Evolutionary conservation across 2,113 vertebrate species (phyloP).

Genomic region (Sprattus sprattus): DNA sequence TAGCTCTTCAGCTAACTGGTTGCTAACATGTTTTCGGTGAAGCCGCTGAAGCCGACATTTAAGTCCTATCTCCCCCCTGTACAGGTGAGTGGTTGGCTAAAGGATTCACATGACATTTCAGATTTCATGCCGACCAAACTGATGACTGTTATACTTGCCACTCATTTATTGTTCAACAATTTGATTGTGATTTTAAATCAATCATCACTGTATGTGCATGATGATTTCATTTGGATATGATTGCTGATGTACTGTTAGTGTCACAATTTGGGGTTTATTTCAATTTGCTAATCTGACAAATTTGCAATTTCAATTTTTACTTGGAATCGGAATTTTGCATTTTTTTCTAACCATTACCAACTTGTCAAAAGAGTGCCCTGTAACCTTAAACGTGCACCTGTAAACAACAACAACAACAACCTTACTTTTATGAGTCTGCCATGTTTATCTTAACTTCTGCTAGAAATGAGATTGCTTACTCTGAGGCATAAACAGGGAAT

Average conservation of each 20-base stretch:
- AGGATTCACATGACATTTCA: neutral
- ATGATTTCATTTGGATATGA: neutral
- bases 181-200: neutral
- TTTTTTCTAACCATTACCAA: neutral
- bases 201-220: neutral
- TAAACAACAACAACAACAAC: neutral
- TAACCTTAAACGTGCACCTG: neutral
- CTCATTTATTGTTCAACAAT: neutral
- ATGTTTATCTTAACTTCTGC: neutral
- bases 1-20: conserved; percentile 17
- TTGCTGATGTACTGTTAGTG: neutral
- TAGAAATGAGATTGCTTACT: neutral
- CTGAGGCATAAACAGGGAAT: neutral
- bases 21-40: conserved; percentile 82
- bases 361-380: neutral
- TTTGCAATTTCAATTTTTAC: neutral
- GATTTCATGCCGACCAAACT: neutral
- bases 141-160: neutral
- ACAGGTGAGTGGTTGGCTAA: conserved; percentile 72
- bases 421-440: neutral
- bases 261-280: neutral
- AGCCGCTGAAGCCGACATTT: conserved; percentile 84
- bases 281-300: neutral
- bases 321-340: neutral
- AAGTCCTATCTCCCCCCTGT: conserved; percentile 86